Evolutionary conservation across 2,797 vertebrate species (phyloP).

Genomic region (Trachops cirrhosus): DNA sequence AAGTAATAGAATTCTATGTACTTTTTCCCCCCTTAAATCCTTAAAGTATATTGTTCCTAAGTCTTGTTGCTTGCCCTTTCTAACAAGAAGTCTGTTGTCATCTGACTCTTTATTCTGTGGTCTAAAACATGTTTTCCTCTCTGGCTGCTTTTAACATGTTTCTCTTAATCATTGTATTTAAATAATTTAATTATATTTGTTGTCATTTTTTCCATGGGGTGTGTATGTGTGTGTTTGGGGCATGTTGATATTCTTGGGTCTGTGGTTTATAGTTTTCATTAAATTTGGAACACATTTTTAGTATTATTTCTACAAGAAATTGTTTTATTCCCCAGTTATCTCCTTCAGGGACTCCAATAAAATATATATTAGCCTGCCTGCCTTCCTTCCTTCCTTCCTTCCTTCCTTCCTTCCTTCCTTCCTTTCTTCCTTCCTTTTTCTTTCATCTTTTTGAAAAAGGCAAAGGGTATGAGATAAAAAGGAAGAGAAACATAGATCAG

Average conservation of each 20-base stretch:
- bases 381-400: no score
- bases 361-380: not conserved
- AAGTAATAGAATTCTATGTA: not conserved
- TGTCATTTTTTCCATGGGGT: not conserved
- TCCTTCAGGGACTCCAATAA: not conserved
- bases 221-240: not conserved
- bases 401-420: no score
- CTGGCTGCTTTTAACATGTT: not conserved
- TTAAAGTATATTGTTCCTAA: not conserved
- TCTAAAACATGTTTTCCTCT: not conserved
- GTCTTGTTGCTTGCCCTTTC: not conserved
- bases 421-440: no score
- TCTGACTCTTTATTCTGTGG: not conserved
- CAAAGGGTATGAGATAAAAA: no score
- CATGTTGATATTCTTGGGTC: not conserved
- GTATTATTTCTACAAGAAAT: not conserved
- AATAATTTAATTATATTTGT: not conserved
- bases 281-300: not conserved
- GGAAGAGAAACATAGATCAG: no score
- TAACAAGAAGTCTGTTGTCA: not conserved
- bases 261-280: not conserved
- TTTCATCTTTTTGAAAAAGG: no score
- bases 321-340: not conserved
- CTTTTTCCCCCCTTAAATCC: not conserved
- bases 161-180: not conserved